phyloP scores from a whole-genome alignment of 2,797 vertebrate genomes.

The Sparus aurata region DNA sequence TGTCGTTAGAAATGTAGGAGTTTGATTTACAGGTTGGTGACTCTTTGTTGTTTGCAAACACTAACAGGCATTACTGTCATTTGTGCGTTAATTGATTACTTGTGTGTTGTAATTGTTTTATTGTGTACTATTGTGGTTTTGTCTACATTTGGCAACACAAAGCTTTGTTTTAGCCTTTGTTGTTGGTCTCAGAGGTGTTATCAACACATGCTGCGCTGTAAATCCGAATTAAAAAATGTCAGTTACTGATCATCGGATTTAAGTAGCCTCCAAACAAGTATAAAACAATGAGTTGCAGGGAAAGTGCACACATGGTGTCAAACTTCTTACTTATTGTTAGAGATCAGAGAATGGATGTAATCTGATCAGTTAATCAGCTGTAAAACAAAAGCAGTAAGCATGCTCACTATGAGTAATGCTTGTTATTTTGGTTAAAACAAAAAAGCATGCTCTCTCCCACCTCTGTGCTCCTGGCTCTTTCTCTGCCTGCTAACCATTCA shows the following conservation, averaged over 20 bases:
- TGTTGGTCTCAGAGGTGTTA: neutral
- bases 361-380: conserved; percentile 1
- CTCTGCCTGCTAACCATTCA: neutral
- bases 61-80: neutral
- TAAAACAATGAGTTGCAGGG: neutral
- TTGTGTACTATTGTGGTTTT: conserved; percentile 18
- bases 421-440: conserved; percentile 23
- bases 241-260: conserved; percentile 1
- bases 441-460: neutral
- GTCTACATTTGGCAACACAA: conserved; percentile 6
- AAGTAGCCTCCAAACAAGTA: conserved; percentile 3
- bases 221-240: neutral
- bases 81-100: neutral
- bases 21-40: conserved; percentile 12
- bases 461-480: neutral
- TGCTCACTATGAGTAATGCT: conserved; percentile 20
- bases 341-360: neutral
- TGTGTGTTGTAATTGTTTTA: neutral
- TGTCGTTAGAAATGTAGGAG: neutral
- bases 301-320: neutral
- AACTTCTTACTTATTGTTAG: neutral
- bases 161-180: neutral
- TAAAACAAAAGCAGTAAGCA: neutral
- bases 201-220: neutral
- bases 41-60: conserved; percentile 15